Evolutionary conservation across 2,888 invertebrate species (phyloP), one percentile per base, ranked within the genome.

Genomic region (Netelia virgata): DNA sequence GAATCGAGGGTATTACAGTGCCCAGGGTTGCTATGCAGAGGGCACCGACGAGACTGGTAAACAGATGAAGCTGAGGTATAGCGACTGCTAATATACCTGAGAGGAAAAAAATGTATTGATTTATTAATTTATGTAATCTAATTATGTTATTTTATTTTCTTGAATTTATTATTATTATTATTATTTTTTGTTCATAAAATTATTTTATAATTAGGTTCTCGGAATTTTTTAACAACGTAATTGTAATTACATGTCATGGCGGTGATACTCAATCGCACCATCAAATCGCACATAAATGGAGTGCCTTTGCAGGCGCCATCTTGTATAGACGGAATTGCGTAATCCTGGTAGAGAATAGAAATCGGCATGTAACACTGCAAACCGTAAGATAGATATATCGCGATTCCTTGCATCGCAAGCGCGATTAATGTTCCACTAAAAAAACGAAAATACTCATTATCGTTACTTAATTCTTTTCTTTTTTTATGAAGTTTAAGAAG

Each of bases 351-450:
- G 14, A 90, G 77, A 28, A 91, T 88, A 6, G 75, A 83, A 28
- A 91, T 91, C 5, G 90, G 90, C 86, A 90, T 86, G 74, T 89
- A 91, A 79, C 90, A 90, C 73, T 90, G 90, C n/a, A 91, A 59
- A 6, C 89, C 89, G 47, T 90, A 91, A 0, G 89, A 89, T 75
- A 91, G 87, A 72, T 89, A 91, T 64, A 91, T 89, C 10, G 89
- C 83, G 5, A 88, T 16, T 1, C 86, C 86, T 87, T 91, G 91
- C 85, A 90, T 87, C 8, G 82, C 28, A 10, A 91, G 72, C 0
- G 90, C 90, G 0, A 70, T 36, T 11, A 88, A 10, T 0, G 88
- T 87, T 14, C 81, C 76, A 14, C 88, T 88, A 50, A 8, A 76
- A 72, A 74, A 1, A 11, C 5, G 47, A n/a, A 61, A 16, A 10